Base-by-base conservation (phyloP, 2,113 vertebrate genomes). In the Gymnarchus niloticus region DNA sequence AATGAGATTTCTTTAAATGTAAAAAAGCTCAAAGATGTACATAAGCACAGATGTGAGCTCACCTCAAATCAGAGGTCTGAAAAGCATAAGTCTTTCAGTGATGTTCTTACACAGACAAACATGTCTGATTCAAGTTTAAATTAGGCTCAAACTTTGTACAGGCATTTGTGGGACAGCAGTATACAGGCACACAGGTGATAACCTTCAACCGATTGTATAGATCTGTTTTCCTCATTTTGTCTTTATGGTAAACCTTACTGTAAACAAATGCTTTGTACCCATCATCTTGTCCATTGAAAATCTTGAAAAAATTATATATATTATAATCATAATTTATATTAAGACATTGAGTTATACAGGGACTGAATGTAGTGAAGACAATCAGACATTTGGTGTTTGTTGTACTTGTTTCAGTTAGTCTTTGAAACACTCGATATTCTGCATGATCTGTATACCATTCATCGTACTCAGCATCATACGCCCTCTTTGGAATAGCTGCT, bases 241-340 rank as follows among this genome's bases (percentile, higher is more conserved):
- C 73, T 8, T 1, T 48, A 78, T 44, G 44, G 44, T 7, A 78
- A 78, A 78, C 0, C 46, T 1, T 8, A 0, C 41, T 1, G 21
- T 78, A 78, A 48, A 78, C 73, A 44, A 78, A 78, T 78, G 73
- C 73, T 19, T 78, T 78, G 73, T 78, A 78, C 41, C 73, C 73
- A 44, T 8, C 3, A 7, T 48, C 0, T 9, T 48, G 19, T 0
- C 9, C 9, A 78, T 44, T 44, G 3, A 78, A 33, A 69, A 10
- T 2, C 19, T 2, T 1, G 44, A 78, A 48, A 33, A 78, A n/a
- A 5, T 0, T 0, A 78, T 10, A 6, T 3, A 78, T 46, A 23
- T 78, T 46, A 78, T 8, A 10, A 0, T 1, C 0, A 78, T 48
- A 41, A 23, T 48, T 48, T 78, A 2, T 17, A 0, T 10, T 6